These are phyloP conservation scores for Hermaeophaga mercurialis DNA, from an alignment of 2,888 invertebrate genomes.

Conservation along the genomic window DNA sequence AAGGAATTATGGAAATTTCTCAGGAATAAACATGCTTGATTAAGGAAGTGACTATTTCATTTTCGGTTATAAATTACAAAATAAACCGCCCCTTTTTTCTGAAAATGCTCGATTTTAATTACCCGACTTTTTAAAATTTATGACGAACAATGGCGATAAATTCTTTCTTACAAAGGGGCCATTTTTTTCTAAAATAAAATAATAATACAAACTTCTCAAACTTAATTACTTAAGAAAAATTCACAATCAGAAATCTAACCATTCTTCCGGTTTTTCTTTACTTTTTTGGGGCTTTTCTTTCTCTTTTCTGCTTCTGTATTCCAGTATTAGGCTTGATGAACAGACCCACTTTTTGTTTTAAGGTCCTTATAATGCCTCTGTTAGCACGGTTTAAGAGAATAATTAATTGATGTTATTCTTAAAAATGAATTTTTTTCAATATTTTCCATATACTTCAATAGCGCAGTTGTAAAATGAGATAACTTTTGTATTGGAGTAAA, in stretches of 20 bases:
- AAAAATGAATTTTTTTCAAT: no score
- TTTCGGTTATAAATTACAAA: no score
- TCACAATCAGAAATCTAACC: conserved; percentile 20
- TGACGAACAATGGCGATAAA: conserved; percentile 4
- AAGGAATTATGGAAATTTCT: no score
- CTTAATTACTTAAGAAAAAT: conserved; percentile 22
- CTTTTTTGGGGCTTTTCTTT: neutral
- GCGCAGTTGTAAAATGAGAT: no score
- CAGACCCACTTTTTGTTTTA: conserved; percentile 9
- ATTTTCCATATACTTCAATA: no score
- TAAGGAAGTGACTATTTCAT: no score
- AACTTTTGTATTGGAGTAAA: no score
- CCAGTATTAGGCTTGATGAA: conserved; percentile 8
- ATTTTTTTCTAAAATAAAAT: conserved; percentile 6
- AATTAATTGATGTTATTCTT: no score
- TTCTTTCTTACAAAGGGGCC: neutral
- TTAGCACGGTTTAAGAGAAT: neutral
- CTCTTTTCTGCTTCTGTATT: neutral
- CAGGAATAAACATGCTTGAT: no score
- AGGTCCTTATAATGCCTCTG: neutral
- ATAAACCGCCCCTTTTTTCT: no score
- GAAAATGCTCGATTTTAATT: neutral
- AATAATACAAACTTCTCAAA: conserved; percentile 15
- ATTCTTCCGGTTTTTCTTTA: conserved; percentile 6
- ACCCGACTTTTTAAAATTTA: conserved; percentile 6